A percentile compares a stretch with the other conserved stretches of the same genome.
These are phyloP conservation scores for Chrysolina haemoptera DNA, from an alignment of 2,888 invertebrate species.

Conservation along the genomic window DNA sequence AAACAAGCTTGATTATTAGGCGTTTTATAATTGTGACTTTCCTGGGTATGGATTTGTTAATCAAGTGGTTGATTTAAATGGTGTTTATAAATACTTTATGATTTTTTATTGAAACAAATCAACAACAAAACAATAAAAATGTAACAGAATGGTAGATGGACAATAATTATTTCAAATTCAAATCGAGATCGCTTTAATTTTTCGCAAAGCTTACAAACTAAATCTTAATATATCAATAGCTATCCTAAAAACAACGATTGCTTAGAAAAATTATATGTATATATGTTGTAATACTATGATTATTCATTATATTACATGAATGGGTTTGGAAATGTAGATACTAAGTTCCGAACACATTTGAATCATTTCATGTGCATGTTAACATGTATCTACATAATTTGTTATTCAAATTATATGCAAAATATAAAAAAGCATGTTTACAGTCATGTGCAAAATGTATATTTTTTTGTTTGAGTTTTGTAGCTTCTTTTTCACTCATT, in stretches of 20 bases:
- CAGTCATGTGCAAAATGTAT: conserved; percentile 67
- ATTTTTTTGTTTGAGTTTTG: conserved; percentile 41
- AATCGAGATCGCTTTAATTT: conserved; percentile 69
- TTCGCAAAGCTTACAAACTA: conserved; percentile 71
- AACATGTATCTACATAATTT: conserved; percentile 60
- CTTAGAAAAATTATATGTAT: conserved; percentile 72
- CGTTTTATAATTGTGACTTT: not conserved
- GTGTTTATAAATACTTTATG: conserved; percentile 33
- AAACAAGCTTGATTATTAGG: too few species aligned
- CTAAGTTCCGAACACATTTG: conserved; percentile 63
- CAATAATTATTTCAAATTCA: conserved; percentile 62
- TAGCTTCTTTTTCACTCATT: conserved; percentile 54
- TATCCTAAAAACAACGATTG: conserved; percentile 71
- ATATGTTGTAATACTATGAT: conserved; percentile 69
- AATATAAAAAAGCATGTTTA: conserved; percentile 69
- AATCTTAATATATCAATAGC: conserved; percentile 70
- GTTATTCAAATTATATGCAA: conserved; percentile 63
- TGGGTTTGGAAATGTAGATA: conserved; percentile 67
- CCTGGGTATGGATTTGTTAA: not conserved
- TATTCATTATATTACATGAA: conserved; percentile 67
- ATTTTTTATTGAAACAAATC: conserved; percentile 58
- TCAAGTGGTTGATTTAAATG: conserved; percentile 27
- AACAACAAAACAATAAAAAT: conserved; percentile 58
- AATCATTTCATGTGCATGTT: conserved; percentile 56
- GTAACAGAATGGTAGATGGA: conserved; percentile 61